Conservation (phyloP, 2,113 vertebrate genomes). For the Apteryx owenii region DNA sequence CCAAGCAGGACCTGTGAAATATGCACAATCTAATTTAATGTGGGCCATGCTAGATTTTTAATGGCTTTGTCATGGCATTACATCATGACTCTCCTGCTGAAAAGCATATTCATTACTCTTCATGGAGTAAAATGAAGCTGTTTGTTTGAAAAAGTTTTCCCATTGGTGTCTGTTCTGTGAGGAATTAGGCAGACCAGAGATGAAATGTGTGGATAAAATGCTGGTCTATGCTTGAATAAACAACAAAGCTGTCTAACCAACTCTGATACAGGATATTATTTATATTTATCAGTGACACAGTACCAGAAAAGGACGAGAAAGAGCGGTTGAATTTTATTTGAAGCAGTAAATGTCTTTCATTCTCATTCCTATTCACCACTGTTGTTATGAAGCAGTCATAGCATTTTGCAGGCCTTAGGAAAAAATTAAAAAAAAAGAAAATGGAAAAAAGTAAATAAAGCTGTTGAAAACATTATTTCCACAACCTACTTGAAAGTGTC, state of each 20-base stretch:
- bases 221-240: neutral
- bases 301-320: neutral
- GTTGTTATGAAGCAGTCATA: neutral
- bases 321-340: neutral
- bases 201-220: neutral
- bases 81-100: neutral
- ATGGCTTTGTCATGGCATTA: neutral
- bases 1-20: neutral
- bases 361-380: neutral
- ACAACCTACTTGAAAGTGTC: neutral
- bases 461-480: neutral
- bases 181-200: neutral
- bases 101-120: neutral
- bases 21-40: neutral
- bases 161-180: neutral
- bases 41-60: neutral
- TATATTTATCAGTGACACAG: neutral
- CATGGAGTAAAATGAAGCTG: neutral
- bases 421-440: neutral
- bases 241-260: neutral
- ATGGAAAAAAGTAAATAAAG: neutral
- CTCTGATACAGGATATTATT: neutral
- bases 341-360: neutral
- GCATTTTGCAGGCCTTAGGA: neutral
- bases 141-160: neutral